phyloP scores from a whole-genome alignment of 2,113 vertebrate species.

The Larimichthys polyactis region DNA sequence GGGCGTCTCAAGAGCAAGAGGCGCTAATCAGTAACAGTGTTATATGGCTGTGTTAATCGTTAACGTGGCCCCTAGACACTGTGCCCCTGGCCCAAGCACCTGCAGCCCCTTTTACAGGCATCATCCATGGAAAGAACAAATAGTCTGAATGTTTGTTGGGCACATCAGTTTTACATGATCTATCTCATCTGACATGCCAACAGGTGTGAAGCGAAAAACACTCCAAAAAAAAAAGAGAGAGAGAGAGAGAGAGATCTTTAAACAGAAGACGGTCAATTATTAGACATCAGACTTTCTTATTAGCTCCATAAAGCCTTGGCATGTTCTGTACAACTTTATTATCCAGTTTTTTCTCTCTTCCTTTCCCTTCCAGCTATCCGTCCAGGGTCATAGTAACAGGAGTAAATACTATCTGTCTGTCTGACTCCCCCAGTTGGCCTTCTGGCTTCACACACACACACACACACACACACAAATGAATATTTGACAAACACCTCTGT shows the following conservation, averaged over 20 bases:
- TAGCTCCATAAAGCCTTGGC: constrained; percentile 37
- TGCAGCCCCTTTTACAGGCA: constrained; percentile 79
- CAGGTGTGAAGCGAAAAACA: constrained; percentile 34
- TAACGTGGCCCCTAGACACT: constrained; percentile 78
- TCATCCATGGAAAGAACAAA: constrained; percentile 73
- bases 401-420: constrained; percentile 65
- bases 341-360: constrained; percentile 7
- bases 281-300: constrained; percentile 26
- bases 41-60: constrained; percentile 84
- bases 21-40: constrained; percentile 85
- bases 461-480: constrained; percentile 39
- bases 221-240: background rate
- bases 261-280: constrained; percentile 10
- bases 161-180: constrained; percentile 48
- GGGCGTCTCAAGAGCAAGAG: constrained; percentile 74
- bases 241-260: background rate
- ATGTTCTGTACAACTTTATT: constrained; percentile 15
- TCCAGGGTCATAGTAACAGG: constrained; percentile 78
- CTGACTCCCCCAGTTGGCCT: constrained; percentile 75
- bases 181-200: constrained; percentile 43
- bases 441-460: constrained; percentile 69
- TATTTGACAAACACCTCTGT: constrained; percentile 80
- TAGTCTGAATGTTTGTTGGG: constrained; percentile 67
- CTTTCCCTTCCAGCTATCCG: constrained; percentile 13
- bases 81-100: constrained; percentile 75